A percentile compares a stretch with the other conserved stretches of the same genome.
Evolutionary conservation across 2,113 vertebrate genomes (phyloP).

Genomic region (Ochotona princeps): DNA sequence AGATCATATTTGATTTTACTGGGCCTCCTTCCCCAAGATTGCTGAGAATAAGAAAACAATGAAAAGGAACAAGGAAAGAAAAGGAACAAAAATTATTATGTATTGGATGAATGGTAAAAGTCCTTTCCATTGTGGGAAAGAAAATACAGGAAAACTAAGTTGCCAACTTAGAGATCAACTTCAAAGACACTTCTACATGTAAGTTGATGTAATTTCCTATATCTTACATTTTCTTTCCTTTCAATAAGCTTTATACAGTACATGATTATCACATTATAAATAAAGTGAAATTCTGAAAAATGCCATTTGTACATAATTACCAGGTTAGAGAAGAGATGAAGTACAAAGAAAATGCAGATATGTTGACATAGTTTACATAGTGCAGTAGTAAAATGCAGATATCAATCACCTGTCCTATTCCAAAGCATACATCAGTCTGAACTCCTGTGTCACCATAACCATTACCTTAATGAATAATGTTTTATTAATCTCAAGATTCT

Average conservation of each 20-base stretch:
- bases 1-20: neutral
- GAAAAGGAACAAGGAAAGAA: neutral
- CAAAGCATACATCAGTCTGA: neutral
- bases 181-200: neutral
- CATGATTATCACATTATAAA: neutral
- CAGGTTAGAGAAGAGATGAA: neutral
- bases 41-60: neutral
- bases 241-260: neutral
- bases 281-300: neutral
- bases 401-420: neutral
- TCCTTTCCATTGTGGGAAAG: neutral
- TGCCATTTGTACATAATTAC: neutral
- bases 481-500: neutral
- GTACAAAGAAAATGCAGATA: neutral
- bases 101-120: neutral
- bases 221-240: neutral
- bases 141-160: neutral
- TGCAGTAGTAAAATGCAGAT: neutral
- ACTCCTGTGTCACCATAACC: neutral
- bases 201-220: neutral
- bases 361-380: neutral
- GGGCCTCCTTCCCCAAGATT: neutral
- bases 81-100: neutral
- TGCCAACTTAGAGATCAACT: neutral
- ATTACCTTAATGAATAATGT: neutral